Conservation (phyloP, 2,113 vertebrate genomes). For the Zosterops japonicus region DNA sequence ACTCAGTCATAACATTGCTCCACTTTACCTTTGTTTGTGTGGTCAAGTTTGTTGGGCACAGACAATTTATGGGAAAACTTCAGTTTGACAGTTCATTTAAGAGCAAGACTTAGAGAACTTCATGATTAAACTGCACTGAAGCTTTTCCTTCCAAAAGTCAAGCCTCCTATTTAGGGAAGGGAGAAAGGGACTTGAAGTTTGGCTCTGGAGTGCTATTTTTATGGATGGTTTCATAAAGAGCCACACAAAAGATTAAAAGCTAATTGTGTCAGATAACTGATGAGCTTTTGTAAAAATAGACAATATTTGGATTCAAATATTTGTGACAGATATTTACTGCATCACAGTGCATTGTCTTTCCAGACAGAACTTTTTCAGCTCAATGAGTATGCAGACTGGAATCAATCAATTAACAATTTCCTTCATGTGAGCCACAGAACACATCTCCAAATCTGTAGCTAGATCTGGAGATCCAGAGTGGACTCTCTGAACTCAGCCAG, state of each 20-base stretch:
- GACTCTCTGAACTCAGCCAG: background rate
- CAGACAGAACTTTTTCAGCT: constrained; percentile 8
- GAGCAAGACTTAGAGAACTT: background rate
- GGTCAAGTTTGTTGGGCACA: background rate
- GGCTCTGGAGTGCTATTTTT: background rate
- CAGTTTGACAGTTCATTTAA: background rate
- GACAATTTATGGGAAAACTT: background rate
- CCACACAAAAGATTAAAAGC: background rate
- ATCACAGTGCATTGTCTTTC: constrained; percentile 28
- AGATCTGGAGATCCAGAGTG: background rate
- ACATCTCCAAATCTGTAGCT: background rate
- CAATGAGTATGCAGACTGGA: background rate
- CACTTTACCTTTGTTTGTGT: background rate
- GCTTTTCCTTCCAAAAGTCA: background rate
- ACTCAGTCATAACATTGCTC: background rate
- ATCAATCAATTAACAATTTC: background rate
- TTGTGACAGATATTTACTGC: constrained; percentile 25
- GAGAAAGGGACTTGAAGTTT: constrained; percentile 22
- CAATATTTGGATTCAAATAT: constrained; percentile 41
- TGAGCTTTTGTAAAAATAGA: constrained; percentile 55
- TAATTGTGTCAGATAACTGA: constrained; percentile 2
- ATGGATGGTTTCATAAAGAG: background rate
- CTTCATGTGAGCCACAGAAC: background rate
- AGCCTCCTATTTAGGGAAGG: background rate
- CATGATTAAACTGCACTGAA: background rate